phyloP scores from a whole-genome alignment of 2,888 invertebrate species.

The Uloborus plumipes region DNA sequence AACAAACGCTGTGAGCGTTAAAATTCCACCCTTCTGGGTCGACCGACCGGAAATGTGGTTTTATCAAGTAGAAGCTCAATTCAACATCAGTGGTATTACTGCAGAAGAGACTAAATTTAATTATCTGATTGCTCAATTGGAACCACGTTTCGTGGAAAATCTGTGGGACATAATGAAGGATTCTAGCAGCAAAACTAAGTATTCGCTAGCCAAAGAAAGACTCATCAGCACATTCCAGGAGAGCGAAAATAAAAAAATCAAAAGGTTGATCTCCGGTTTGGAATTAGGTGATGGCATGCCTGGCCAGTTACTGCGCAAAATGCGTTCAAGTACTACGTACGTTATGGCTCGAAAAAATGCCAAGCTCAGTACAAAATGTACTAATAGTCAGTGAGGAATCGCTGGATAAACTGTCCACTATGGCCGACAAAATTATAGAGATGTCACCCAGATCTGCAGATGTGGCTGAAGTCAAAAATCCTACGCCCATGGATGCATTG shows the following conservation, averaged over 20 bases:
- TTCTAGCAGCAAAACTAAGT: neutral
- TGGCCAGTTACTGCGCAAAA: neutral
- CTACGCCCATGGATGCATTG: neutral
- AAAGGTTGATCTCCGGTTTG: neutral
- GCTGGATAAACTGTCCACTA: neutral
- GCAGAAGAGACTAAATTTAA: conserved; percentile 18
- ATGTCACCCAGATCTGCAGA: neutral
- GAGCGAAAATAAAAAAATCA: neutral
- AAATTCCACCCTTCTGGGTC: conserved; percentile 25
- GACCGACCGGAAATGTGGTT: conserved; percentile 25
- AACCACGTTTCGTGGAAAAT: conserved; percentile 11
- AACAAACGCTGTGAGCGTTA: conserved; percentile 8
- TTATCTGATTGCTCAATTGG: conserved; percentile 7
- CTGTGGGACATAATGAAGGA: conserved; percentile 18
- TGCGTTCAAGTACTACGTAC: neutral
- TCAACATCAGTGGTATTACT: conserved; percentile 5
- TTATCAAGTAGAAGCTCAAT: conserved; percentile 35
- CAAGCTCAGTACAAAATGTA: neutral
- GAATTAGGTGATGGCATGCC: neutral
- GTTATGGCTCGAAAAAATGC: neutral
- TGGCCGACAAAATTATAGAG: neutral
- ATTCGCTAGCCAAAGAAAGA: neutral
- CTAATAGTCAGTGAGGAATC: neutral
- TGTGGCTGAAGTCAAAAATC: neutral
- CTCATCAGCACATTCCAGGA: neutral